These are phyloP conservation scores for Marmota monax DNA, from an alignment of 2,113 vertebrate species.

Conservation along the genomic window DNA sequence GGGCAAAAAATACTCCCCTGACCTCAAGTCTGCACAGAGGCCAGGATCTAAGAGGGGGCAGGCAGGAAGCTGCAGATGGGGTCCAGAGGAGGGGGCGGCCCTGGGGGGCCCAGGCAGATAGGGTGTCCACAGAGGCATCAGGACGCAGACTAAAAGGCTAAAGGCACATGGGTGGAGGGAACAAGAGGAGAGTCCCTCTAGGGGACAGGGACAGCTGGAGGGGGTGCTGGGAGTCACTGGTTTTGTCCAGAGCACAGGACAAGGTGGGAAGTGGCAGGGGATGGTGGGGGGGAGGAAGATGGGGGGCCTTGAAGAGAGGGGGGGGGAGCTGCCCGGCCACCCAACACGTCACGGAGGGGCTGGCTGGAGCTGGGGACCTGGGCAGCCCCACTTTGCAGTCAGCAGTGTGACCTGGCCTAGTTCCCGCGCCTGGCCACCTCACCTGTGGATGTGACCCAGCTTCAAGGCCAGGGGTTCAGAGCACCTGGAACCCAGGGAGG, in stretches of 20 bases:
- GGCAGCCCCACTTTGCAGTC: not conserved
- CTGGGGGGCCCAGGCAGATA: not conserved
- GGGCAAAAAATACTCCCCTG: too few species aligned
- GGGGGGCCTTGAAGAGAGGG: not conserved
- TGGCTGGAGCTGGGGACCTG: not conserved
- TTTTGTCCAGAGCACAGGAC: not conserved
- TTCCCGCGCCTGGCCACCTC: not conserved
- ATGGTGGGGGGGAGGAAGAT: too few species aligned
- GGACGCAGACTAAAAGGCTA: not conserved
- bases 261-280: not conserved
- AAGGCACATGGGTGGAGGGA: not conserved
- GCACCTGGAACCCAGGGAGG: not conserved
- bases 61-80: not conserved
- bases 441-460: not conserved
- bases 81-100: not conserved
- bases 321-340: not conserved
- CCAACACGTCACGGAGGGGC: not conserved
- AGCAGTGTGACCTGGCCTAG: not conserved
- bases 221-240: not conserved
- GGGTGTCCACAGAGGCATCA: not conserved
- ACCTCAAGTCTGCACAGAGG: not conserved
- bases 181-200: not conserved
- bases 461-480: too few species aligned
- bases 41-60: not conserved
- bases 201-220: not conserved